Base-by-base conservation (phyloP, 2,797 vertebrate genomes). In the Anas bernieri region DNA sequence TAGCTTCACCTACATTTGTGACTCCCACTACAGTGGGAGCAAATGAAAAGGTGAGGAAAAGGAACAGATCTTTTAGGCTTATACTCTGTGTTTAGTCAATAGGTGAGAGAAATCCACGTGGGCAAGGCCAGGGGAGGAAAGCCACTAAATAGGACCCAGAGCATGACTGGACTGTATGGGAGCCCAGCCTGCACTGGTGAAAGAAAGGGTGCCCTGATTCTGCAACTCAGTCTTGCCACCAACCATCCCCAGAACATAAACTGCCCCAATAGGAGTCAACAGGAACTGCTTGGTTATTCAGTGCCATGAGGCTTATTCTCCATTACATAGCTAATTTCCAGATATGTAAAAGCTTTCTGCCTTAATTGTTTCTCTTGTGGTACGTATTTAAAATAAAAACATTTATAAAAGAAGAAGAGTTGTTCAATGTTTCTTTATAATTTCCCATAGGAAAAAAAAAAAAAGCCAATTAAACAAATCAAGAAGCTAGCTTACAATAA, bases 131-230 rank as follows among this genome's bases (percentile, higher is more conserved):
- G 48, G 55, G 73, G 22, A 25, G 20, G 69, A 35, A 82, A 74
- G 52, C 7, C 45, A 61, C 20, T 0, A 0, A 72, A 41, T 54
- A 67, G 54, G 74, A 48, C 58, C 22, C 22, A 28, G 35, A 83
- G 13, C 28, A 62, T 70, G n/a, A 18, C 12, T 5, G 17, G 43
- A 11, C 21, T 16, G 4, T 18, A 21, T 2, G 9, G 54, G 39
- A 78, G 12, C 15, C 9, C 55, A 83, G 56, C 54, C 41, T 2
- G 6, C 22, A 74, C 33, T 0, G 22, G 7, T 37, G 22, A n/a
- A 8, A 22, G 11, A 72, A 88, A 86, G 45, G 25, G 23, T 75
- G 68, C 7, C 62, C n/a, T 15, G 30, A n/a, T 76, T 76, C 28
- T 1, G 3, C 45, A 77, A 45, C 33, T 73, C 17, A 12, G 6